Conservation (phyloP, 2,888 invertebrate genomes). For the Meganola albula region DNA sequence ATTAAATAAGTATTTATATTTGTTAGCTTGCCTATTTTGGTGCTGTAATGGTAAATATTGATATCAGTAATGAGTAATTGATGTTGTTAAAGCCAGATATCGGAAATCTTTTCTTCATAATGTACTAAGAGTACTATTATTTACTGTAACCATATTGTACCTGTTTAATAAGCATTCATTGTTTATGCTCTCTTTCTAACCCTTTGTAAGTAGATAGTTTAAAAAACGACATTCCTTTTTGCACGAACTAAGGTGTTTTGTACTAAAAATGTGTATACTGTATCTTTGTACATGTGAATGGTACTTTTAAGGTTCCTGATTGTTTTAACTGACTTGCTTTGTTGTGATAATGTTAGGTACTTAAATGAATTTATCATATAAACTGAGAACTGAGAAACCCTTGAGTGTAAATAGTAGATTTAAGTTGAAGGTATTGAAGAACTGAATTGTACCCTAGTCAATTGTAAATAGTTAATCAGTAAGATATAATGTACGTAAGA, state of each 20-base stretch:
- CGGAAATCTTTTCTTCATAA: slow-evolving; percentile 22
- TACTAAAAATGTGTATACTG: slow-evolving; percentile 23
- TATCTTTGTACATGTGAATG: slow-evolving; percentile 33
- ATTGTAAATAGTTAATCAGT: slow-evolving; percentile 67
- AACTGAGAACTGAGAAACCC: slow-evolving; percentile 41
- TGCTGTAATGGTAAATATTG: slow-evolving; percentile 31
- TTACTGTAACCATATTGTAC: slow-evolving; percentile 33
- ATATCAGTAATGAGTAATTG: slow-evolving; percentile 25
- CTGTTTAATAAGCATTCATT: slow-evolving; percentile 36
- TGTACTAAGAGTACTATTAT: slow-evolving; percentile 45
- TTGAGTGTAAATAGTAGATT: slow-evolving; percentile 48
- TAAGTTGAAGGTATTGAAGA: slow-evolving; percentile 59
- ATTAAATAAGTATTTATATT: slow-evolving; percentile 20
- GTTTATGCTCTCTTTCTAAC: slow-evolving; percentile 14
- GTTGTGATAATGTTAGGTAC: slow-evolving; percentile 72
- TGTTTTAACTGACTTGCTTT: slow-evolving; percentile 41
- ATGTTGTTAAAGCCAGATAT: slow-evolving; percentile 26
- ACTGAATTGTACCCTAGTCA: slow-evolving; percentile 78
- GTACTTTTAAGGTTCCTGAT: slow-evolving; percentile 62
- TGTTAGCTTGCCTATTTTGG: slow-evolving; percentile 33
- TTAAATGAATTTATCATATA: slow-evolving; percentile 50
- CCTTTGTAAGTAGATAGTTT: slow-evolving; percentile 22
- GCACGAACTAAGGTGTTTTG: slow-evolving; percentile 27
- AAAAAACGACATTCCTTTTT: slow-evolving; percentile 51
- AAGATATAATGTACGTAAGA: slow-evolving; percentile 54